A percentile compares a stretch with the other conserved stretches of the same genome.
Conservation (phyloP, 2,888 invertebrate species). For the Cephus pulcher region DNA sequence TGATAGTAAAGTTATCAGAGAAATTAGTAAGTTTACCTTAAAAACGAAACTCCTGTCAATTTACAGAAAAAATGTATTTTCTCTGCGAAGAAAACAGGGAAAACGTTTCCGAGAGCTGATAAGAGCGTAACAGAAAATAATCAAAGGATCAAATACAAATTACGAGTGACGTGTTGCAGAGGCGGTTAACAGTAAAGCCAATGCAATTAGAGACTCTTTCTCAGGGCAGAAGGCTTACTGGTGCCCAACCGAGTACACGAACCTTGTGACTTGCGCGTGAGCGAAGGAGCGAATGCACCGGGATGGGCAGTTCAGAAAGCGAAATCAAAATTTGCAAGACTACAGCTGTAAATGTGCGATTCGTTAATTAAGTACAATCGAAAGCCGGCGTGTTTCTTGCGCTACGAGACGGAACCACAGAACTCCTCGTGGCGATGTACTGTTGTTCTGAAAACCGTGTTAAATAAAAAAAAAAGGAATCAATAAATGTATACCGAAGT, state of each 20-base stretch:
- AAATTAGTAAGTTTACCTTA: neutral
- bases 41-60: neutral
- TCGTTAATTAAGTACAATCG: neutral
- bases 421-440: neutral
- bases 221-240: constrained; percentile 13
- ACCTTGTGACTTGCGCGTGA: neutral
- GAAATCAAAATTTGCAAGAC: neutral
- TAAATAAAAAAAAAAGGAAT: neutral
- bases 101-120: neutral
- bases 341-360: neutral
- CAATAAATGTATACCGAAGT: neutral
- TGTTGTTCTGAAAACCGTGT: neutral
- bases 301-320: neutral
- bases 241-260: neutral
- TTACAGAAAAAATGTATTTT: neutral
- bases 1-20: neutral
- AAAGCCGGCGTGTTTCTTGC: neutral
- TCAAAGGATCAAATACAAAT: neutral
- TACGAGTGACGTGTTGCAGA: neutral
- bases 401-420: neutral
- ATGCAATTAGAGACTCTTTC: constrained; percentile 18
- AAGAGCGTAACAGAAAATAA: neutral
- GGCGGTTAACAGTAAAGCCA: constrained; percentile 15
- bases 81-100: neutral
- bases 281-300: neutral